Conservation (phyloP, 2,888 invertebrate species). For the Drosophila fulvimacula region DNA sequence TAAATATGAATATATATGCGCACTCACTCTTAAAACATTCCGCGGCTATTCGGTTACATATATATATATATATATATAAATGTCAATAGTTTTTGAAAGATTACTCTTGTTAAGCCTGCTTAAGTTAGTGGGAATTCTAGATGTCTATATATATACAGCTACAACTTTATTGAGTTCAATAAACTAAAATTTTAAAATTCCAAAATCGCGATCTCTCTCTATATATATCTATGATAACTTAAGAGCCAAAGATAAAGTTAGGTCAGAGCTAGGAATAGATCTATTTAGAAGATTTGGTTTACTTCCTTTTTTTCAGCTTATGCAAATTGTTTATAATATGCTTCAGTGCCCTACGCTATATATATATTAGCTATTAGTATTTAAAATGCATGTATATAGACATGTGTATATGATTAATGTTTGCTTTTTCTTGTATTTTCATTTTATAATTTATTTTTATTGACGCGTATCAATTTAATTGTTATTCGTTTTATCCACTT, state of each 20-base stretch:
- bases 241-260: background rate
- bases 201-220: background rate
- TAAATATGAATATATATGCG: background rate
- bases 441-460: slow-evolving; percentile 83
- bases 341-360: slow-evolving; percentile 5
- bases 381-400: slow-evolving; percentile 21
- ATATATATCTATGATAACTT: background rate
- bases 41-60: slow-evolving; percentile 1
- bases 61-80: slow-evolving; percentile 2
- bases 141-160: slow-evolving; percentile 4
- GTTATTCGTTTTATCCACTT: slow-evolving; percentile 65
- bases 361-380: slow-evolving; percentile 1
- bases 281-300: background rate
- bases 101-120: slow-evolving; percentile 23
- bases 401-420: background rate
- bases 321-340: slow-evolving; percentile 5
- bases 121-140: slow-evolving; percentile 13
- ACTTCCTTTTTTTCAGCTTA: slow-evolving; percentile 5
- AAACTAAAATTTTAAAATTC: slow-evolving; percentile 10
- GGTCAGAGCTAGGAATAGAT: background rate
- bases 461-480: slow-evolving; percentile 78
- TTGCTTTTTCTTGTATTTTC: slow-evolving; percentile 47
- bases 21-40: slow-evolving; percentile 3
- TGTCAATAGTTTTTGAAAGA: slow-evolving; percentile 34
- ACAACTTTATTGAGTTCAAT: slow-evolving; percentile 41